Conservation (phyloP, 2,797 vertebrate species). For the Sciaenops ocellatus region DNA sequence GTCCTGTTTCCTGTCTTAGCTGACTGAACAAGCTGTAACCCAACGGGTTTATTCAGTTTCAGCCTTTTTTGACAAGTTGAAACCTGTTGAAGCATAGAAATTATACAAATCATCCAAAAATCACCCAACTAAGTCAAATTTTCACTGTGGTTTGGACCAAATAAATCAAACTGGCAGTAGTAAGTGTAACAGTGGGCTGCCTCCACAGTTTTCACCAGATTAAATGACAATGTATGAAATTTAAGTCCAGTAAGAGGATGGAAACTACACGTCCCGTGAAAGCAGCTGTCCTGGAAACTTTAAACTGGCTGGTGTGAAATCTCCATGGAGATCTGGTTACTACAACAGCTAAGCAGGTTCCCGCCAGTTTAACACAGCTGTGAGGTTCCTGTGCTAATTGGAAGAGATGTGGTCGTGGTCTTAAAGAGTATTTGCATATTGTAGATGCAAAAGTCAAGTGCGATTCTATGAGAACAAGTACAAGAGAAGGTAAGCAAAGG, state of each 20-base stretch:
- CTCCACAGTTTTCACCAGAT: slow-evolving; percentile 23
- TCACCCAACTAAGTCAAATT: neutral
- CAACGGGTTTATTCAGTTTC: neutral
- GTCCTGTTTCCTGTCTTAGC: slow-evolving; percentile 9
- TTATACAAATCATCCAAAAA: neutral
- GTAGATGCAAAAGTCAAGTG: neutral
- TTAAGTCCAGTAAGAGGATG: slow-evolving; percentile 35
- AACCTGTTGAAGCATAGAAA: neutral
- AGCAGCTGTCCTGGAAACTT: slow-evolving; percentile 58
- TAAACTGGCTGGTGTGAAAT: slow-evolving; percentile 50
- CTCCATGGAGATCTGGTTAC: slow-evolving; percentile 54
- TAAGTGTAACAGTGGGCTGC: neutral
- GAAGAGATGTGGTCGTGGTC: neutral
- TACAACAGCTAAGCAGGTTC: slow-evolving; percentile 47
- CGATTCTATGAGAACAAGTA: neutral
- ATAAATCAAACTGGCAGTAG: neutral
- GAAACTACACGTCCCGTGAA: slow-evolving; percentile 32
- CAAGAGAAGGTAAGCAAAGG: no score
- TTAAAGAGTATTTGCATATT: neutral
- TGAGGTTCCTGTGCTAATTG: slow-evolving; percentile 28
- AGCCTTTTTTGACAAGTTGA: neutral
- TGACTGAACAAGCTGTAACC: neutral
- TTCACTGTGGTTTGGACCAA: neutral
- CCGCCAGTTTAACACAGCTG: slow-evolving; percentile 30
- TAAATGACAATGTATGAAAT: slow-evolving; percentile 50